phyloP scores from a whole-genome alignment of 2,888 invertebrate genomes.

The Aporophyla nigra region DNA sequence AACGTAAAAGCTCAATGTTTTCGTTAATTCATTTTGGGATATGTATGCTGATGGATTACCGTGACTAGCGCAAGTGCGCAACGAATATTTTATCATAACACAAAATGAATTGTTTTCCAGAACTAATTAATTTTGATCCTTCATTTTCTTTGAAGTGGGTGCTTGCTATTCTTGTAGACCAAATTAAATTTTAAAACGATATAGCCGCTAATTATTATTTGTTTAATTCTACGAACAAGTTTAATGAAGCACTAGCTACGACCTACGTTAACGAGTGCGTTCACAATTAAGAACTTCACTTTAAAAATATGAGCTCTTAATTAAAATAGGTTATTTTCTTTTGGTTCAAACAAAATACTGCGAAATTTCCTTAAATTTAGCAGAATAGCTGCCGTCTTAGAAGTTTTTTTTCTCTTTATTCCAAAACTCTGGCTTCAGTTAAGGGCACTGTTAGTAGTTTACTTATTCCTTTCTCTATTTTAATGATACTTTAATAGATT shows the following conservation, averaged over 20 bases:
- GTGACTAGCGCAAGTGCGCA: constrained; percentile 49
- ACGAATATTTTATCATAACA: constrained; percentile 42
- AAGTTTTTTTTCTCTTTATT: constrained; percentile 8
- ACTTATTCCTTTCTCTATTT: not conserved
- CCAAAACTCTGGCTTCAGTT: constrained; percentile 1
- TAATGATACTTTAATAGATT: constrained; percentile 6
- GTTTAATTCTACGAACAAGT: constrained; percentile 10
- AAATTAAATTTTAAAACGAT: constrained; percentile 15
- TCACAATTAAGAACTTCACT: not conserved
- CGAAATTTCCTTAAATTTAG: not conserved
- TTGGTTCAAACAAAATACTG: constrained; percentile 4
- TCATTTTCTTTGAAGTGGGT: constrained; percentile 36
- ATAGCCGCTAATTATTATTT: constrained; percentile 1
- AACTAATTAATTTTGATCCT: constrained; percentile 41
- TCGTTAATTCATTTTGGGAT: constrained; percentile 49
- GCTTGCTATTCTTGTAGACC: not conserved
- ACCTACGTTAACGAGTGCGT: not conserved
- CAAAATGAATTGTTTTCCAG: constrained; percentile 51
- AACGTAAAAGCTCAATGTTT: constrained; percentile 33
- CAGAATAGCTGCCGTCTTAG: not conserved
- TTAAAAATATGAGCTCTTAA: not conserved
- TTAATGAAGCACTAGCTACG: constrained; percentile 3
- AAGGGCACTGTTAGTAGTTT: constrained; percentile 10
- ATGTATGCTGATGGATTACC: constrained; percentile 53
- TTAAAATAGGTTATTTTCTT: not conserved